Conservation (phyloP, 2,113 vertebrate genomes). For the Hyperoodon ampullatus region DNA sequence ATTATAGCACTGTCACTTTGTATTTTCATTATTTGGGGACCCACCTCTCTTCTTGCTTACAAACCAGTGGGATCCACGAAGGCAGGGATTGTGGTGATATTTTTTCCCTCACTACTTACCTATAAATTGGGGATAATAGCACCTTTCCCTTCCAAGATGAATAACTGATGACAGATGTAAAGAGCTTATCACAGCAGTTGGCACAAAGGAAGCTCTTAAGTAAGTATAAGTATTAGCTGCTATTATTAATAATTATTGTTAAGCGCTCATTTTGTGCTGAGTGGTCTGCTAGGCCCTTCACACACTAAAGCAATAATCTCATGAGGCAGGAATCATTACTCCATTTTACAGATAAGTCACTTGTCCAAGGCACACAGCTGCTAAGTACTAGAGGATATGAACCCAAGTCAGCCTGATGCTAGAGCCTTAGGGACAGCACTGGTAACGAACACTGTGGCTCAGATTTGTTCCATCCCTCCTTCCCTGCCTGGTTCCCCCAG, state of each 20-base stretch:
- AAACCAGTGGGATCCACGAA: neutral
- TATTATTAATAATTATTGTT: slow-evolving; percentile 6
- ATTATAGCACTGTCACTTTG: accelerated
- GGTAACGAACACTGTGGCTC: neutral
- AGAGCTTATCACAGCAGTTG: neutral
- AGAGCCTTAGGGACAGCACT: neutral
- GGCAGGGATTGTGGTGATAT: neutral
- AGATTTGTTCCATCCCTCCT: neutral
- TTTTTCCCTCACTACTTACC: neutral
- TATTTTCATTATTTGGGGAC: neutral
- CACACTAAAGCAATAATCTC: neutral
- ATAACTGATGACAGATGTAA: neutral
- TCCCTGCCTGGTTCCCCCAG: neutral
- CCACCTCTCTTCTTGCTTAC: neutral
- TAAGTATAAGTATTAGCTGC: neutral
- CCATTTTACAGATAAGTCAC: neutral
- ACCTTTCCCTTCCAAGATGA: neutral
- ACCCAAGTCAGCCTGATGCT: neutral
- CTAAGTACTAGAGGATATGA: neutral
- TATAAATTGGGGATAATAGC: neutral
- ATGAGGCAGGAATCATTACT: neutral
- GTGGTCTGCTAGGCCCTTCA: neutral
- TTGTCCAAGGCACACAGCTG: neutral
- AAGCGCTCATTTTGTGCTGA: neutral
- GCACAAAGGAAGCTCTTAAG: neutral